Evolutionary conservation across 2,113 vertebrate genomes (phyloP).

Genomic region (Tichodroma muraria): DNA sequence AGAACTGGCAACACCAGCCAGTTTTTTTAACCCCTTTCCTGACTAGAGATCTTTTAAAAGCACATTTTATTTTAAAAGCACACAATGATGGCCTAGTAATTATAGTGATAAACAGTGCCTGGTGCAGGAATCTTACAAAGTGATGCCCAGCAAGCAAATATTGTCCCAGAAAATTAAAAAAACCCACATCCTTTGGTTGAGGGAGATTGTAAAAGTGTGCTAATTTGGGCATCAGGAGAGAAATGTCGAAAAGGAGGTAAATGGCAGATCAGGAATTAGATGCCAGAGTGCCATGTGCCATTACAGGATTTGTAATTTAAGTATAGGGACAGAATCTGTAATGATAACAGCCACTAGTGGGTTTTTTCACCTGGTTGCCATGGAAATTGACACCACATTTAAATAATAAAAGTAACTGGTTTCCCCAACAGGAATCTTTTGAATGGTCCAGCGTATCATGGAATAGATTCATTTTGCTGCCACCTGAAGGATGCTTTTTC

Average conservation of each 20-base stretch:
- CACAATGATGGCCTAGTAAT: background rate
- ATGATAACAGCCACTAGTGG: background rate
- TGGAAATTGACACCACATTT: background rate
- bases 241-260: background rate
- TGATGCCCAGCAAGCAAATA: background rate
- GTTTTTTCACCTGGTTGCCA: background rate
- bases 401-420: background rate
- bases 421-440: background rate
- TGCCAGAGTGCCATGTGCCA: background rate
- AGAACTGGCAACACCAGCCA: background rate
- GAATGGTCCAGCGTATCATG: background rate
- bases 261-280: background rate
- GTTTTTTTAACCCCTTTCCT: background rate
- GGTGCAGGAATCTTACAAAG: background rate
- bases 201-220: background rate
- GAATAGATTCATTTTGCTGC: background rate
- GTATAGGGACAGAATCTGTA: background rate
- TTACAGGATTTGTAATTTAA: background rate
- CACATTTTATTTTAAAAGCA: background rate
- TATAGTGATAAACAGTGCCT: background rate
- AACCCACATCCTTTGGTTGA: background rate
- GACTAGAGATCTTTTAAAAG: background rate
- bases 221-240: background rate
- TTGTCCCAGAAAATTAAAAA: background rate
- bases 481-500: background rate